Evolutionary conservation across 2,888 invertebrate species (phyloP).

Genomic region (Dione vanillae): DNA sequence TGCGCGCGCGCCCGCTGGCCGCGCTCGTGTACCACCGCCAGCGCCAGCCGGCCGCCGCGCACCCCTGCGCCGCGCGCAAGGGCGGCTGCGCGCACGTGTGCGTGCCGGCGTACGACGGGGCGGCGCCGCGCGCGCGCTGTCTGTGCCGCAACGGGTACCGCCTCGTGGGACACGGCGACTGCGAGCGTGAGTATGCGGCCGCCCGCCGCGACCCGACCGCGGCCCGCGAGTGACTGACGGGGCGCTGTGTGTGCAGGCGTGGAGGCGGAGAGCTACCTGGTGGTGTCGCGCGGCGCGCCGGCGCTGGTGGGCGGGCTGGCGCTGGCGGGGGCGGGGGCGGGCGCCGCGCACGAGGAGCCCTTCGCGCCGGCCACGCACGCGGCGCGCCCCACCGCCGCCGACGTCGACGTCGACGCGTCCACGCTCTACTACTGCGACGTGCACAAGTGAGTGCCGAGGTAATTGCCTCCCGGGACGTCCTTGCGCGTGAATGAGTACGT

Average conservation of each 20-base stretch:
- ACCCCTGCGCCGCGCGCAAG: conserved; percentile 87
- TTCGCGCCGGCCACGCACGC: conserved; percentile 86
- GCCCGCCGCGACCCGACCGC: neutral
- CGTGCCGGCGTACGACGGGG: conserved; percentile 84
- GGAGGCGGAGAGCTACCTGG: conserved; percentile 86
- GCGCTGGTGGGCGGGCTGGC: conserved; percentile 88
- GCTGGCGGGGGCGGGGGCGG: conserved; percentile 52
- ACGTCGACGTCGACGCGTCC: conserved; percentile 44
- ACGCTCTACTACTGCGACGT: conserved; percentile 48
- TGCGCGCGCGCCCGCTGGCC: conserved; percentile 80
- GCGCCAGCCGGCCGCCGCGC: conserved; percentile 88
- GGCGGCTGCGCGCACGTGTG: conserved; percentile 92
- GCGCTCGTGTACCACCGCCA: conserved; percentile 90
- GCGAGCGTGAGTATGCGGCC: conserved; percentile 81
- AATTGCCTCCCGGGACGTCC: neutral
- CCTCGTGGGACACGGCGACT: conserved; percentile 83
- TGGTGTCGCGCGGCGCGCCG: conserved; percentile 80
- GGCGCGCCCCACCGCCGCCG: conserved; percentile 59
- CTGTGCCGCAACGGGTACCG: conserved; percentile 89
- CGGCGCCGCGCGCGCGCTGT: conserved; percentile 85
- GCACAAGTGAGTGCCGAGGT: conserved; percentile 41
- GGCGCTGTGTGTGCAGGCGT: conserved; percentile 80
- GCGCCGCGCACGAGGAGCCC: conserved; percentile 84
- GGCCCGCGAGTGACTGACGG: conserved; percentile 4
- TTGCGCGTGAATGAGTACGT: no score